Evolutionary conservation across 2,797 vertebrate genomes (phyloP), one percentile per base, ranked within the genome.

Genomic region (Notamacropus eugenii): DNA sequence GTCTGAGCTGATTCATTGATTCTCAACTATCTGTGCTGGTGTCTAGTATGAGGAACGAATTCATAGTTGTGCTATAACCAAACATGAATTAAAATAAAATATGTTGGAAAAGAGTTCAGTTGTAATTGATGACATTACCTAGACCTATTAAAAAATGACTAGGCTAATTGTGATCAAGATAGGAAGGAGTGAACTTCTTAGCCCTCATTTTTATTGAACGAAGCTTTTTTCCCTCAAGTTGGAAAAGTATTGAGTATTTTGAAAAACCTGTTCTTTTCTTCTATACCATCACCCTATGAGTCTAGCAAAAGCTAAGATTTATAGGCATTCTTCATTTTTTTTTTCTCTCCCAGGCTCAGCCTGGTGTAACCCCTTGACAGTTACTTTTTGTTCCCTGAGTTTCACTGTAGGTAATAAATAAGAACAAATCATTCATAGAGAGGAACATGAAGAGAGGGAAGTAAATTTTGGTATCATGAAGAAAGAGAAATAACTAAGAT

Each of bases 391-490:
- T 3, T 54, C 22, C 0, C 9, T 13, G 28, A 57, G 13, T 31
- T 90, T 95, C 55, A 92, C 16, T 24, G 1, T 54, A 95, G 29
- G 27, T 54, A 92, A 90, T 50, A 54, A 90, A 95, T 82, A 94
- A 56, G 56, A 58, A 90, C 34, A 92, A 56, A 27, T 46, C 56
- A 50, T 28, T 82, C 58, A 93, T 54, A 58, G 12, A 40, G 54
- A 96, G 28, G 74, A 57, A 67, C 54, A 62, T 90, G 59, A 6
- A 93, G 90, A 90, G 54, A n/a, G 58, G 55, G 57, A 14, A 54
- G 46, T 92, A 12, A 93, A 92, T 93, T 13, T 34, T 50, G 3
- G 46, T 96, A 92, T 95, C 54, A 19, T 74, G 92, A 92, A 96
- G 93, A 40, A 54, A 90, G 34, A 92, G 31, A 90, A 92, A 55